Base-by-base conservation (phyloP, 1,140 invertebrate species). In the Palaemon carinicauda region DNA sequence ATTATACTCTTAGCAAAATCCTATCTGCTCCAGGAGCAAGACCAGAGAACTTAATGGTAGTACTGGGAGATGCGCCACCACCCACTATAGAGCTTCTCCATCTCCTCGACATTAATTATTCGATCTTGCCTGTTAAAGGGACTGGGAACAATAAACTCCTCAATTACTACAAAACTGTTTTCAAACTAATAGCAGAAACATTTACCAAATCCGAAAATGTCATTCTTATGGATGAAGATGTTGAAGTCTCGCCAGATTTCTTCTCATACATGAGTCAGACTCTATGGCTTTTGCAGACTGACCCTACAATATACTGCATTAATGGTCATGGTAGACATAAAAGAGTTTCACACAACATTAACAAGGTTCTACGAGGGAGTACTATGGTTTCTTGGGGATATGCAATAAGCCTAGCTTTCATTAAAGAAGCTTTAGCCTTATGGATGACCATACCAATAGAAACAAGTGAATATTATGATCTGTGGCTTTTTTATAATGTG, bases 201-300 rank as follows among this genome's bases (percentile, higher is more conserved):
- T 86, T 82, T n/a, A 79, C 82, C 51, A 24, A 86, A 17, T 82
- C 88, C 10, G 82, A 82, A 4, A 83, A 82, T 17, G 93, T 93
- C 9, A 94, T 95, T 81, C 91, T 95, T 31, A 90, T 95, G 41
- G 94, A 95, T 90, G 94, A 95, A 90, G 94, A 95, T 90, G 92
- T 95, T 51, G 94, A 95, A 90, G 92, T 95, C 9, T 94, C 94
- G 27, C 93, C 93, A 73, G 94, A 95, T 90, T 94, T 94, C 90
- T 94, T 94, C 89, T 93, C 85, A 90, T 95, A 93, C 90, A 94
- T 95, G 90, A 94, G 92, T 90, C 94, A 95, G 91, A 94, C 94
- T 10, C 88, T 93, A n/a, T 91, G 91, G 79, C 88, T 95, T 19
- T 89, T 95, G 33, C 93, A 93, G 82, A 92, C 94, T 86, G 94